Base-by-base conservation (phyloP, 2,888 invertebrate species). In the Drosophila bunnanda region DNA sequence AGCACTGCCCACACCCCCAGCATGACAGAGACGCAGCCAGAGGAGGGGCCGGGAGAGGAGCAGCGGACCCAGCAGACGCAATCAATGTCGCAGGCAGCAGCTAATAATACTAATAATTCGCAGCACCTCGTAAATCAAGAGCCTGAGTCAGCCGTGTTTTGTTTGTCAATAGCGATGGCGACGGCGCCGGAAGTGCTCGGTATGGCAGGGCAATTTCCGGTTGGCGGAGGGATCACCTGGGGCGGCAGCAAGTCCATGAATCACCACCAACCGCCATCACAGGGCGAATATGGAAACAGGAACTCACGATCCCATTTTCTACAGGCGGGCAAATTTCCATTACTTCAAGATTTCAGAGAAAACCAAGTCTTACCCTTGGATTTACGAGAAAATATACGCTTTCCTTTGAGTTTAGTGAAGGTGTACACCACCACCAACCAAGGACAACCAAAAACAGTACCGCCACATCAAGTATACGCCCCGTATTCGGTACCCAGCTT, bases 21-120 rank as follows among this genome's bases (percentile, higher is more conserved):
- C 20, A 55, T 57, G 67, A 36, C 43, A 43, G 25, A 41, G 15
- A 48, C 17, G 22, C 52, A 38, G 28, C 41, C 39, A 38, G 43
- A 59, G 60, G 57, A 34, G 20, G 55, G 52, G 38, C 50, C 68
- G 48, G 36, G 32, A 36, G 62, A 48, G 17, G 59, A 50, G 39
- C 13, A 50, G 17, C 28, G 48, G 32, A 17, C 30, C 48, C 48
- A 59, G 48, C 34, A 44, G 43, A 64, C 65, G 46, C 61, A 54
- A 73, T 61, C 53, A 38, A 56, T 52, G 55, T 55, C 73, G 52
- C 72, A 34, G 61, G 61, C 67, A 69, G 56, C 48, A 32, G 32
- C 50, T 71, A 77, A 79, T 80, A 80, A 83, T 87, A 80, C 70
- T 78, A 34, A 76, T 77, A 86, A 83, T 80, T 75, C 70, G 69